phyloP scores from a whole-genome alignment of 1,140 invertebrate species.

The Apocrypta bakeri region DNA sequence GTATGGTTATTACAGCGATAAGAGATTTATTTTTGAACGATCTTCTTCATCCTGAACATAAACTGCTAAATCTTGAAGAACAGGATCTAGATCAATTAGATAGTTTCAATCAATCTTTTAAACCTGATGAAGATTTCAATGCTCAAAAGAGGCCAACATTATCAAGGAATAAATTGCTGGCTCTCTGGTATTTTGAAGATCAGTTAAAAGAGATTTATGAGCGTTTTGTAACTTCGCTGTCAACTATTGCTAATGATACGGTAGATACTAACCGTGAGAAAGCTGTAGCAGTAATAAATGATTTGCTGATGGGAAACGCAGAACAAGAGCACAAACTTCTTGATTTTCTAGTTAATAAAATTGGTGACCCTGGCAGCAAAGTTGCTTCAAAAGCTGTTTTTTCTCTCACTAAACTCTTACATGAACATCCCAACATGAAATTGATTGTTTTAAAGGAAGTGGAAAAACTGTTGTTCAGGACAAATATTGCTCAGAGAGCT shows the following conservation, averaged over 20 bases:
- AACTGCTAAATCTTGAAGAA: conserved; percentile 84
- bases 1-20: conserved; percentile 81
- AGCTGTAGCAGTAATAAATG: conserved; percentile 85
- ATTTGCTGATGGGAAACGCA: conserved; percentile 86
- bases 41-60: conserved; percentile 82
- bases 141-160: conserved; percentile 52
- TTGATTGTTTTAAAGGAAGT: conserved; percentile 89
- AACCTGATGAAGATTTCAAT: conserved; percentile 74
- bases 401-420: conserved; percentile 89
- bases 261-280: conserved; percentile 89
- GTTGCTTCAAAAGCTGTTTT: conserved; percentile 91
- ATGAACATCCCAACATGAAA: conserved; percentile 95
- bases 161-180: conserved; percentile 75
- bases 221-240: conserved; percentile 81
- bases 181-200: conserved; percentile 88
- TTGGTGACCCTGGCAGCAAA: conserved; percentile 93
- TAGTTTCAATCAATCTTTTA: conserved; percentile 65
- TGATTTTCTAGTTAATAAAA: conserved; percentile 91
- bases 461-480: conserved; percentile 91
- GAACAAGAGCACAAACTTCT: conserved; percentile 93
- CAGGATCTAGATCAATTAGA: conserved; percentile 76
- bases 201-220: conserved; percentile 86
- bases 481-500: conserved; percentile 87
- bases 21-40: conserved; percentile 86
- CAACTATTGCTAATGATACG: conserved; percentile 79